These are phyloP conservation scores for Tauraco erythrolophus DNA, from an alignment of 2,113 vertebrate genomes.

Conservation along the genomic window DNA sequence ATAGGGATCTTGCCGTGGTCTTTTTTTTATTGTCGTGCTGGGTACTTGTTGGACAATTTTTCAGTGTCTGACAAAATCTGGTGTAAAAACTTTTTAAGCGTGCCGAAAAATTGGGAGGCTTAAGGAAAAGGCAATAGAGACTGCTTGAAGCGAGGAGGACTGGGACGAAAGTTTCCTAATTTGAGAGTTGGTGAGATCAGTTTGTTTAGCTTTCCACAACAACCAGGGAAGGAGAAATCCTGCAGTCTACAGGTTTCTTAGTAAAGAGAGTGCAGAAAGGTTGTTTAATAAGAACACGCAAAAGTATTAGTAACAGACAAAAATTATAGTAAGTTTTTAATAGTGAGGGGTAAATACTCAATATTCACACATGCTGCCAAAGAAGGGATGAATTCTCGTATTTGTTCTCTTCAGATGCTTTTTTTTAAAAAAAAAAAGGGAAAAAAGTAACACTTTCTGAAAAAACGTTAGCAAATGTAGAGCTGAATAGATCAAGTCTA, in stretches of 20 bases:
- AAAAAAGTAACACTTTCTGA: neutral
- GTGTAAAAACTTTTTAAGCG: neutral
- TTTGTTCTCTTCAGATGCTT: neutral
- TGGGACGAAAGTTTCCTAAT: neutral
- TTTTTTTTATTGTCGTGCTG: neutral
- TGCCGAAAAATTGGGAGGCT: neutral
- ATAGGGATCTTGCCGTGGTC: neutral
- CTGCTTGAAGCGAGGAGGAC: neutral
- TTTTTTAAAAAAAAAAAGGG: neutral
- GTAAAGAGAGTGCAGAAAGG: neutral
- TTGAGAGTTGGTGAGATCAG: neutral
- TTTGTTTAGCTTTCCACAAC: neutral
- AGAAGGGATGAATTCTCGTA: neutral
- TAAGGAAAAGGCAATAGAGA: neutral
- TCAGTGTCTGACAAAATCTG: neutral
- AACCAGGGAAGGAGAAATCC: neutral
- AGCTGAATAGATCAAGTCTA: neutral
- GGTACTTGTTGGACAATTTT: neutral
- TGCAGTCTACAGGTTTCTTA: neutral
- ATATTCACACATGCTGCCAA: neutral
- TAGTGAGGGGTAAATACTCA: neutral
- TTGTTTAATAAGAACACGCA: neutral
- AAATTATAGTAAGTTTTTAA: neutral
- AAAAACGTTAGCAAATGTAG: neutral
- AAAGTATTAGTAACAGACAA: neutral